Base-by-base conservation (phyloP, 2,797 vertebrate species). In the Enteromius radiatus region DNA sequence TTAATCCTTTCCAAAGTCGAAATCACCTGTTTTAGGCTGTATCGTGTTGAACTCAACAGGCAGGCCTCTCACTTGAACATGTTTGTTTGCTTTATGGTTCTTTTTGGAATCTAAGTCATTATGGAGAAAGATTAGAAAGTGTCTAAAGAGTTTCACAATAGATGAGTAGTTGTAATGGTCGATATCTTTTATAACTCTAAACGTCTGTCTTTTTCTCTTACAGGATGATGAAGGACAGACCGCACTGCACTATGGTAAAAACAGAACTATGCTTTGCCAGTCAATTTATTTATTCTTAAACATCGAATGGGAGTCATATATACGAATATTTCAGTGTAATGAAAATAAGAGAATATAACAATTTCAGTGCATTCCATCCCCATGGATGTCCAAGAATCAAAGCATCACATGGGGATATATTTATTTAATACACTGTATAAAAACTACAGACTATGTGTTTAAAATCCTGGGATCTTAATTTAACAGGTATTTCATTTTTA, bases 201-300 rank as follows among this genome's bases (percentile, higher is more conserved):
- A 36, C 23, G 19, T 43, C 67, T 49, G 71, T 87, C 91, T 91
- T 85, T 91, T 52, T 92, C 70, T 89, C 88, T 95, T 92, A 14
- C 92, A 99, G 98, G 97, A 99, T 23, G 95, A 96, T 89, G 98
- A 99, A 95, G 97, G 97, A 87, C 98, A 99, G 92, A 99, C 98
- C 67, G 96, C 97, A 3, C 92, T 99, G 89, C 97, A 99, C 94
- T 99, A 99, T 63, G 98, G 98, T 99, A 97, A 98, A 97, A 85
- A 89, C 6, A 3, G 3, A 74, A 54, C 49, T 54, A 54, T 38
- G 12, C 21, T 26, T 14, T 23, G 33, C 31, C 21, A 9, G 14
- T 33, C 1, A 3, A 33, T 23, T 52, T 7, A 10, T 52, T 47
- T 28, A 47, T 19, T 17, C 52, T 36, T 71, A 19, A 10, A 49